These are phyloP conservation scores for Probosciger aterrimus DNA, from an alignment of 2,113 vertebrate species.

Conservation along the genomic window DNA sequence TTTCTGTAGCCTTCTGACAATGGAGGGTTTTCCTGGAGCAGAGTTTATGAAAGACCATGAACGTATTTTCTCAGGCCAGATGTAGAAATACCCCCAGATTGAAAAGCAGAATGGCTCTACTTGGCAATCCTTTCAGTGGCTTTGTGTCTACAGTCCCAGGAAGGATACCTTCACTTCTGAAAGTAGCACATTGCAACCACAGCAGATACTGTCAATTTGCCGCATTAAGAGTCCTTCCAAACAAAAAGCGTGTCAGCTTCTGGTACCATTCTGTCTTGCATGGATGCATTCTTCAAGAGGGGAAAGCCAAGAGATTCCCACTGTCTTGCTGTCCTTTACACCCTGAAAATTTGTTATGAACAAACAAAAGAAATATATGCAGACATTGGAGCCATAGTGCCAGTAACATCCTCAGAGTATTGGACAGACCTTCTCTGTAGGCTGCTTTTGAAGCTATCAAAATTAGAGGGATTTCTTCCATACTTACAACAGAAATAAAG, in stretches of 20 bases:
- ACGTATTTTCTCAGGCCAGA: not conserved
- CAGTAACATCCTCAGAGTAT: not conserved
- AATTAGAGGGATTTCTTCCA: not conserved
- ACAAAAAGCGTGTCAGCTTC: not conserved
- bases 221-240: not conserved
- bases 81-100: not conserved
- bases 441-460: not conserved
- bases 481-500: not conserved
- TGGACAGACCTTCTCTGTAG: not conserved
- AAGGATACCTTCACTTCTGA: not conserved
- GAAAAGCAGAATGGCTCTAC: not conserved
- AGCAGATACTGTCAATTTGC: not conserved
- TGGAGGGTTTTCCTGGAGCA: not conserved
- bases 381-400: not conserved
- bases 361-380: not conserved
- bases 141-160: not conserved
- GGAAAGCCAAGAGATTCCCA: not conserved
- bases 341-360: not conserved
- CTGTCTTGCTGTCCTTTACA: not conserved
- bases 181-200: not conserved
- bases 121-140: not conserved
- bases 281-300: not conserved
- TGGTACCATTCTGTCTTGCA: not conserved
- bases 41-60: not conserved
- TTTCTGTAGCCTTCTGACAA: not conserved